A percentile compares a stretch with the other conserved stretches of the same genome.
Evolutionary conservation across 2,888 invertebrate genomes (phyloP).

Genomic region (Netelia inedita): DNA sequence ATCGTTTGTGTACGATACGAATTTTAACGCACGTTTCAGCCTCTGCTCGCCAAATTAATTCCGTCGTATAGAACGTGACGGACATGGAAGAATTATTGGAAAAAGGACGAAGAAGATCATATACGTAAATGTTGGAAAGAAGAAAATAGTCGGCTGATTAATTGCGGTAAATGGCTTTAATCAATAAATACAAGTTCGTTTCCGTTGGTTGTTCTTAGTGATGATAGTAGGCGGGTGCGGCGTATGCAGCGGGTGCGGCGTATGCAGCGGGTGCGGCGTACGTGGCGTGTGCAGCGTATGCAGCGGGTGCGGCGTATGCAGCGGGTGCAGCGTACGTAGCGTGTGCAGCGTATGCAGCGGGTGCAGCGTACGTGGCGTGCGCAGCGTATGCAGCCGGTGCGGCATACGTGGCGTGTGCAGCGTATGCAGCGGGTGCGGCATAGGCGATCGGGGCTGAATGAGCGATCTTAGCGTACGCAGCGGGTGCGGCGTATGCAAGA

Average conservation of each 20-base stretch:
- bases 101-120: background rate
- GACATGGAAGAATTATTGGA: too few species aligned
- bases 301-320: slow-evolving; percentile 49
- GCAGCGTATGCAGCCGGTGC: slow-evolving; percentile 38
- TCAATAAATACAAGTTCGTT: slow-evolving; percentile 59
- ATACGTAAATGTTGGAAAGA: background rate
- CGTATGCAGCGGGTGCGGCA: slow-evolving; percentile 63
- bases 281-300: slow-evolving; percentile 34
- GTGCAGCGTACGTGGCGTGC: slow-evolving; percentile 58
- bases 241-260: slow-evolving; percentile 15
- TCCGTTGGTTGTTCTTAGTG: slow-evolving; percentile 40
- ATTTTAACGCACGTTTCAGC: background rate
- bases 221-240: slow-evolving; percentile 53
- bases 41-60: too few species aligned
- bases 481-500: slow-evolving; percentile 54
- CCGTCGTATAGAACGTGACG: too few species aligned
- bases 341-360: slow-evolving; percentile 60
- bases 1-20: background rate
- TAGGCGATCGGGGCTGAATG: slow-evolving; percentile 66
- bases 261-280: slow-evolving; percentile 57
- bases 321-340: slow-evolving; percentile 64
- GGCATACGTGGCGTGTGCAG: slow-evolving; percentile 65
- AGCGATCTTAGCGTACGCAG: slow-evolving; percentile 67
- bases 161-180: slow-evolving; percentile 51
- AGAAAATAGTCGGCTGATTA: background rate